A percentile compares a stretch with the other conserved stretches of the same genome.
phyloP scores from a whole-genome alignment of 2,113 vertebrate genomes.

The Zootoca vivipara region DNA sequence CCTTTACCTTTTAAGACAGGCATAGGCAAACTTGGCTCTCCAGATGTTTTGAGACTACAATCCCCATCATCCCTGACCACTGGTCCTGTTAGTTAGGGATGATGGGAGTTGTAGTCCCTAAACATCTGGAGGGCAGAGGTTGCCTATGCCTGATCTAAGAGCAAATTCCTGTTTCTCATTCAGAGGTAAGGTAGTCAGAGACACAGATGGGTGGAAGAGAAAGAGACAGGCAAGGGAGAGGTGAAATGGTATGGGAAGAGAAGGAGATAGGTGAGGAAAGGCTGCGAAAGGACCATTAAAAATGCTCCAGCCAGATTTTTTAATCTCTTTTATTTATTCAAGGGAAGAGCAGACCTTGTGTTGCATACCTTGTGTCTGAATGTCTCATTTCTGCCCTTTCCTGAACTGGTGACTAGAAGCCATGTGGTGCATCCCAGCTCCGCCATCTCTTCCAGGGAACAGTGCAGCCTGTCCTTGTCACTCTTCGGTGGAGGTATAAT shows the following conservation, averaged over 20 bases:
- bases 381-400: not conserved
- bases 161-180: no score
- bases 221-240: not conserved
- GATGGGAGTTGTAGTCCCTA: no score
- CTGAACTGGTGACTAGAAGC: not conserved
- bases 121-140: no score
- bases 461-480: not conserved
- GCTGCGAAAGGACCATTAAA: not conserved
- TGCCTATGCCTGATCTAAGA: no score
- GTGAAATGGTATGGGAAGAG: not conserved
- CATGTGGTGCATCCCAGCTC: not conserved
- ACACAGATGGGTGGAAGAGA: not conserved
- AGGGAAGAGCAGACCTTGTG: not conserved
- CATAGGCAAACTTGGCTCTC: no score
- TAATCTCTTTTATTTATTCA: not conserved
- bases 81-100: no score
- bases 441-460: not conserved
- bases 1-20: no score
- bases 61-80: no score
- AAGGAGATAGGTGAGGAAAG: not conserved
- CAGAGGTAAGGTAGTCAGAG: not conserved
- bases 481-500: not conserved
- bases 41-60: no score
- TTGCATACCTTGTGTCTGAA: not conserved
- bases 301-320: not conserved